phyloP scores from a whole-genome alignment of 2,113 vertebrate species.

The Microcebus murinus region DNA sequence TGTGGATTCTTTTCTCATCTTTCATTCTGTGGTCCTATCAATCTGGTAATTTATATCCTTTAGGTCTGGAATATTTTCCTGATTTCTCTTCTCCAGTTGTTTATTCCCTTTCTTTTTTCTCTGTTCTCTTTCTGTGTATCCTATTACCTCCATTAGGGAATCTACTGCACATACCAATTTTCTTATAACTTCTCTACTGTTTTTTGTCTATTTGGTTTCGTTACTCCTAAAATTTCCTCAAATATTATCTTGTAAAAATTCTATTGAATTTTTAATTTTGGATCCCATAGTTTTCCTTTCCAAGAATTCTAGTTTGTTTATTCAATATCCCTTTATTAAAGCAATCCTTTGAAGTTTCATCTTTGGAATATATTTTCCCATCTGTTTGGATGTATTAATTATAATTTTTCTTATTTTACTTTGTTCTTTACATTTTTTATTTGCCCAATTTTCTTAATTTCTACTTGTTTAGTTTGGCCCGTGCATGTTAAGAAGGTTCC shows the following conservation, averaged over 20 bases:
- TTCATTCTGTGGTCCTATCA: neutral
- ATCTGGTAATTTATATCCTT: neutral
- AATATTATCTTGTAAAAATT: neutral
- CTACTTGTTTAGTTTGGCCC: neutral
- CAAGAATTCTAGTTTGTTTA: slow-evolving; percentile 31
- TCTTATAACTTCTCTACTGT: neutral
- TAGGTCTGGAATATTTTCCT: neutral
- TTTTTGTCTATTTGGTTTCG: neutral
- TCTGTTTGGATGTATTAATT: neutral
- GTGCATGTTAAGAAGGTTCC: neutral
- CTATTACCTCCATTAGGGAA: neutral
- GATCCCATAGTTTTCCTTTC: neutral
- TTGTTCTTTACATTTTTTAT: neutral
- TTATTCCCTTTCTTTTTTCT: neutral
- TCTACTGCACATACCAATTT: neutral
- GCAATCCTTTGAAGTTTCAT: neutral
- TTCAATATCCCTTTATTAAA: neutral
- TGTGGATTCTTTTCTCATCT: neutral
- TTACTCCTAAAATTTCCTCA: neutral
- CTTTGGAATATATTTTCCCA: neutral
- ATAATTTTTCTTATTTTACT: neutral
- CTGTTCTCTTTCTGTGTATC: neutral
- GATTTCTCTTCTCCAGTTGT: neutral
- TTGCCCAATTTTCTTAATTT: neutral
- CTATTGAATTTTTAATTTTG: slow-evolving; percentile 11